phyloP scores from a whole-genome alignment of 1,140 invertebrate species.

The Gryon sp. region DNA sequence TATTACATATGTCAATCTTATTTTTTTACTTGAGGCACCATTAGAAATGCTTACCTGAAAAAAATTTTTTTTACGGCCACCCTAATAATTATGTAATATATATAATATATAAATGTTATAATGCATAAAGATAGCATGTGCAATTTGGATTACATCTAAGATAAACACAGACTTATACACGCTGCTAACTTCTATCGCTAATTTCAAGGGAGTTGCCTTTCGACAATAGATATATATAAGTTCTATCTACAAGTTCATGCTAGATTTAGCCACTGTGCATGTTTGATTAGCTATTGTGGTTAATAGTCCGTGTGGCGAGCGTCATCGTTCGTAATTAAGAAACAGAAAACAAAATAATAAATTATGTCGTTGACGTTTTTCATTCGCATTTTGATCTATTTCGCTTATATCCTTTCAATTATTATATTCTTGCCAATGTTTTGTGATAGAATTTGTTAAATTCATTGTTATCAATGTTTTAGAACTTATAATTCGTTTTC shows the following conservation, averaged over 20 bases:
- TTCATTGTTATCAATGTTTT: too few species aligned
- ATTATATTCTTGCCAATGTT: too few species aligned
- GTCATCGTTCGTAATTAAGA: slow-evolving; percentile 40
- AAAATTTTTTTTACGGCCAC: too few species aligned
- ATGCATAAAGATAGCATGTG: slow-evolving; percentile 75
- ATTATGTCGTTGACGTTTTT: slow-evolving; percentile 23
- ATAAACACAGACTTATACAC: slow-evolving; percentile 74
- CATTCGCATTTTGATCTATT: too few species aligned
- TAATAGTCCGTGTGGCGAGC: slow-evolving; percentile 54
- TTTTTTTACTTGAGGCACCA: too few species aligned
- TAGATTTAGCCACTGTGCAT: slow-evolving; percentile 57
- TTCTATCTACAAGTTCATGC: slow-evolving; percentile 61
- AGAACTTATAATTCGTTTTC: slow-evolving; percentile 54
- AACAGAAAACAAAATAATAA: too few species aligned
- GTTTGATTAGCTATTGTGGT: too few species aligned
- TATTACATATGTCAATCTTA: too few species aligned
- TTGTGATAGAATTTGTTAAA: too few species aligned
- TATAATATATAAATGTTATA: slow-evolving; percentile 66
- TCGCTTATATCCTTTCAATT: too few species aligned
- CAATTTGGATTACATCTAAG: slow-evolving; percentile 75
- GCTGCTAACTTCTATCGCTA: slow-evolving; percentile 73
- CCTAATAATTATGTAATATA: slow-evolving; percentile 21
- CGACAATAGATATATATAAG: slow-evolving; percentile 53
- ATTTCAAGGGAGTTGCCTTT: slow-evolving; percentile 65
- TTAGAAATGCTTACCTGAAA: too few species aligned